Evolutionary conservation across 2,797 vertebrate species (phyloP).

Genomic region (Myotis pilosus): DNA sequence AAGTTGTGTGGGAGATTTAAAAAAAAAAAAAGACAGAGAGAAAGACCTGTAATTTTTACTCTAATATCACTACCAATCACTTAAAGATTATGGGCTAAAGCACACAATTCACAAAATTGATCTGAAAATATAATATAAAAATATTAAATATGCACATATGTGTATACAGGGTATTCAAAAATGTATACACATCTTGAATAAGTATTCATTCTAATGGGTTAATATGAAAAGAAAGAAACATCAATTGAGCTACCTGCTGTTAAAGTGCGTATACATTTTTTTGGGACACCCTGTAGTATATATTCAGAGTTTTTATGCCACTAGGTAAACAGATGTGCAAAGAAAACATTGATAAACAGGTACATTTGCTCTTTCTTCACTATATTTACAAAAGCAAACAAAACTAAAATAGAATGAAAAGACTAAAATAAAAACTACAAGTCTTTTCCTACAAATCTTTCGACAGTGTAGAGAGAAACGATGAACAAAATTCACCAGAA

Average conservation of each 20-base stretch:
- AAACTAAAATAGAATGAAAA: conserved; percentile 31
- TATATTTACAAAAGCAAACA: not conserved
- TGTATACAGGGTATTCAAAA: too few species aligned
- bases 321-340: conserved; percentile 19
- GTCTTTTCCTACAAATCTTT: not conserved
- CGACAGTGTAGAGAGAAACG: conserved; percentile 19
- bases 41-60: not conserved
- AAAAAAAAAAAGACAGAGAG: not conserved
- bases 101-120: not conserved
- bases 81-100: not conserved
- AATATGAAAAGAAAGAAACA: too few species aligned
- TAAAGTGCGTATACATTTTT: too few species aligned
- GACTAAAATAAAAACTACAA: not conserved
- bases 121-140: not conserved
- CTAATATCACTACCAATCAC: not conserved
- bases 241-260: too few species aligned
- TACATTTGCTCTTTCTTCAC: not conserved
- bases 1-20: not conserved
- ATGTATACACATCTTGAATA: too few species aligned
- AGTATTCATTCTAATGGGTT: too few species aligned
- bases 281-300: too few species aligned
- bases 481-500: not conserved
- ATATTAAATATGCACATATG: not conserved
- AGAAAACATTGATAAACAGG: not conserved
- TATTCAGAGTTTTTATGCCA: not conserved